Conservation (phyloP, 64 coral and sea anemone genomes). For the Stichodactyla mertensii region DNA sequence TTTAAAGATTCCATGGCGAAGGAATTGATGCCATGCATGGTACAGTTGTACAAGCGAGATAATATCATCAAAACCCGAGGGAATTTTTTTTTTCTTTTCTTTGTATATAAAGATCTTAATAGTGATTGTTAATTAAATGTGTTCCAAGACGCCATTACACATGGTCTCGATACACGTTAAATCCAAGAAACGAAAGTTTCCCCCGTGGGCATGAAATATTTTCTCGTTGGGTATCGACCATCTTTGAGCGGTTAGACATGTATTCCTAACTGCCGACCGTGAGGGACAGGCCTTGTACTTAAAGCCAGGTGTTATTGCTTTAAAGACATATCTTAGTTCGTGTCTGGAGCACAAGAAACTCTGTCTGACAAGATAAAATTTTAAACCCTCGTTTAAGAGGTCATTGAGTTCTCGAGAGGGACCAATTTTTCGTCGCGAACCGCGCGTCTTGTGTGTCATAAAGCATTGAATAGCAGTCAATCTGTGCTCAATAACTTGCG, state of each 20-base stretch:
- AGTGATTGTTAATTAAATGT: not conserved
- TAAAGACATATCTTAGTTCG: not conserved
- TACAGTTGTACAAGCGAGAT: not conserved
- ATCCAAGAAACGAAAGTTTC: not conserved
- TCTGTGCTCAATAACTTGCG: too few species aligned
- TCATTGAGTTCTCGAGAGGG: not conserved
- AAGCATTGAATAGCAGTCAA: too few species aligned
- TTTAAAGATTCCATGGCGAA: not conserved
- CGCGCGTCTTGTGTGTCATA: not conserved
- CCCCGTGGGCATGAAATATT: not conserved
- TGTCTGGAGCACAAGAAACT: not conserved
- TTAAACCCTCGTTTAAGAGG: not conserved
- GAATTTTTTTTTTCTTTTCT: not conserved
- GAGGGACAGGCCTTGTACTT: not conserved
- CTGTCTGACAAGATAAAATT: constrained; percentile 6
- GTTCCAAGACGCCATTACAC: not conserved
- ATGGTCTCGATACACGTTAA: not conserved
- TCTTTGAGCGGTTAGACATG: too few species aligned
- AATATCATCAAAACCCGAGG: not conserved
- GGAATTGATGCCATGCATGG: not conserved
- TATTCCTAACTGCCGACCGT: too few species aligned
- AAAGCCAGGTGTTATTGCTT: not conserved
- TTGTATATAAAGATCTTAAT: not conserved
- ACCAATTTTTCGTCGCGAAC: not conserved
- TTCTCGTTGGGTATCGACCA: too few species aligned